These are phyloP conservation scores for Dendroctonus valens DNA, from an alignment of 1,140 invertebrate species.

Conservation along the genomic window DNA sequence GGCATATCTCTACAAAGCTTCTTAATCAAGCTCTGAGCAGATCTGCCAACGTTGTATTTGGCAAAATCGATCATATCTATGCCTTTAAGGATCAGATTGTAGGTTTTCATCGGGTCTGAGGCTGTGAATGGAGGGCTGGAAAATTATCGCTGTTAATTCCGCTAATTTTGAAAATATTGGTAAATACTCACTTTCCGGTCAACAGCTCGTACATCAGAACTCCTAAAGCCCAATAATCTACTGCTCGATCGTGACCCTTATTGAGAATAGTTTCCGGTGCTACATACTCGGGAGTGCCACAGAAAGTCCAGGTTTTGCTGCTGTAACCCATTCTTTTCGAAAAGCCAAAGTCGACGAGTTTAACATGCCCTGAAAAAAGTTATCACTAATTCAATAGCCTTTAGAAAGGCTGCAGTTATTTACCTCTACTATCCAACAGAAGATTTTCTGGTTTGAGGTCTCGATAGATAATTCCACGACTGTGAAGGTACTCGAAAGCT, in stretches of 20 bases:
- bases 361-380: slow-evolving; percentile 59
- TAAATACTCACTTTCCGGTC: slow-evolving; percentile 59
- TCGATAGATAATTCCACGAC: slow-evolving; percentile 72
- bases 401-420: neutral
- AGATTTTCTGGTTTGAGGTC: slow-evolving; percentile 84
- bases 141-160: slow-evolving; percentile 5
- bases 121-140: slow-evolving; percentile 76
- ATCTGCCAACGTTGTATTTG: slow-evolving; percentile 69
- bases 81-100: slow-evolving; percentile 82
- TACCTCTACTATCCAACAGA: slow-evolving; percentile 65
- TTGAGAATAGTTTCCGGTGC: slow-evolving; percentile 75
- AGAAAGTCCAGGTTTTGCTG: slow-evolving; percentile 84
- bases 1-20: slow-evolving; percentile 87
- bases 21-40: slow-evolving; percentile 82
- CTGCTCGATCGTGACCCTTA: slow-evolving; percentile 71
- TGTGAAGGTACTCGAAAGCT: slow-evolving; percentile 75
- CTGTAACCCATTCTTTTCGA: slow-evolving; percentile 76
- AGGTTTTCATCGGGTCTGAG: slow-evolving; percentile 79
- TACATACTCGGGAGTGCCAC: slow-evolving; percentile 76
- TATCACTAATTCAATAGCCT: neutral
- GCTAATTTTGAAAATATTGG: neutral
- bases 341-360: slow-evolving; percentile 86
- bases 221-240: slow-evolving; percentile 81
- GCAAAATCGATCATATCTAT: slow-evolving; percentile 70
- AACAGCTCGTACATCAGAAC: slow-evolving; percentile 79